These are phyloP conservation scores for Pipistrellus kuhlii DNA, from an alignment of 2,797 vertebrate species.

Conservation along the genomic window DNA sequence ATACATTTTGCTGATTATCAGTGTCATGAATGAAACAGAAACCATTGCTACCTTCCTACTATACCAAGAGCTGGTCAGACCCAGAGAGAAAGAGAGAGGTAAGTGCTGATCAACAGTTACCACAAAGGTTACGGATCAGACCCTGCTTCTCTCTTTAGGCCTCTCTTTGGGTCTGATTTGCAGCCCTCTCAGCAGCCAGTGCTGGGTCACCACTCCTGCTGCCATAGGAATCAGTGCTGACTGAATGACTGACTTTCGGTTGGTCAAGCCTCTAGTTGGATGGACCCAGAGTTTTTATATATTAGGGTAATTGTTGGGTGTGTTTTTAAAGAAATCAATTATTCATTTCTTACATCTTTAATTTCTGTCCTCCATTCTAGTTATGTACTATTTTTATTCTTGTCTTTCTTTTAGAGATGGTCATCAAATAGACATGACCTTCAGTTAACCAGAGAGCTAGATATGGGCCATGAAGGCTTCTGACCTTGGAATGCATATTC, in stretches of 20 bases:
- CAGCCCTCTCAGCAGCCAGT: too few species aligned
- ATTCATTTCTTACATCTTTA: slow-evolving; percentile 1
- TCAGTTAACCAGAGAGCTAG: background rate
- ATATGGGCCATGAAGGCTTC: background rate
- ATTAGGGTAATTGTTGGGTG: background rate
- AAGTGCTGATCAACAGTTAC: too few species aligned
- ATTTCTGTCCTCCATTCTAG: background rate
- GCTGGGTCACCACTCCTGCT: too few species aligned
- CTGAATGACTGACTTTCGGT: too few species aligned
- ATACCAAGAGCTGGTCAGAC: background rate
- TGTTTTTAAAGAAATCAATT: background rate
- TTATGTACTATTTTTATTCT: background rate
- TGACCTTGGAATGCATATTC: background rate
- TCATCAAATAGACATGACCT: fast-evolving
- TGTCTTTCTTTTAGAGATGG: background rate
- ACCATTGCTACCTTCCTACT: background rate
- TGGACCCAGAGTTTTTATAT: too few species aligned
- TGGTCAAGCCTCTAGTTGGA: too few species aligned
- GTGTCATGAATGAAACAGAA: background rate
- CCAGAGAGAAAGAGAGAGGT: too few species aligned
- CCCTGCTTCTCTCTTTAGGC: too few species aligned
- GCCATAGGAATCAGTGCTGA: too few species aligned
- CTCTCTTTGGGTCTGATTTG: too few species aligned
- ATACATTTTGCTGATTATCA: background rate
- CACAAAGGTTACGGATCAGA: too few species aligned